Base-by-base conservation (phyloP, 2,113 vertebrate species). In the Danionella cerebrum region DNA sequence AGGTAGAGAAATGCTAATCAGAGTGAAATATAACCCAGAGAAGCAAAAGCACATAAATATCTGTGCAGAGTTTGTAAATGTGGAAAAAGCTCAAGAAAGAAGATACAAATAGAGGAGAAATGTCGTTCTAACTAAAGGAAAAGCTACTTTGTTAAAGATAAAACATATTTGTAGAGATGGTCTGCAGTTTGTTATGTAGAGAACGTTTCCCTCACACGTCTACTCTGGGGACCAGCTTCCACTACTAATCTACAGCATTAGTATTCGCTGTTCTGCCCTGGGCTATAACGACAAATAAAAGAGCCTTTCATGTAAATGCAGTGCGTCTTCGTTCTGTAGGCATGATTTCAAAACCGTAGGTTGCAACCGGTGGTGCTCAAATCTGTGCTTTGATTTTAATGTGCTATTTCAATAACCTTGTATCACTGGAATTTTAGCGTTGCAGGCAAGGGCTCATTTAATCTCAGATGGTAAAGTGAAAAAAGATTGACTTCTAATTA, bases 271-370 rank as follows among this genome's bases (percentile, higher is more conserved):
- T 41, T 62, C 41, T 45, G 39, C 39, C 52, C 53, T 35, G 35
- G 33, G 29, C 55, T 45, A 69, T 69, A 62, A 69, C 19, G 55
- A 52, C 67, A 69, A 45, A 33, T 52, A 51, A 69, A 69, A 69
- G 55, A 24, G 31, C 41, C 53, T 68, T 68, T 68, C 53, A 48
- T 69, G 67, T 35, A 60, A 69, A 69, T 69, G 19, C 8, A 11
- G 35, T 50, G 19, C 47, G 50, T 62, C 36, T 52, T 69, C 57
- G 22, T 50, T 59, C 18, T 19, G 36, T 35, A 59, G 66, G 27
- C 44, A 18, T 69, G 14, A 48, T 48, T 53, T 25, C 64, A 54
- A 58, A 47, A 36, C 7, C 16, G 41, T 45, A 68, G 33, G 33
- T 39, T 25, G 42, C 14, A 47, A 10, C 8, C 31, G 5, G 7